phyloP scores from a whole-genome alignment of 2,797 vertebrate species.

The Psittacula echo region DNA sequence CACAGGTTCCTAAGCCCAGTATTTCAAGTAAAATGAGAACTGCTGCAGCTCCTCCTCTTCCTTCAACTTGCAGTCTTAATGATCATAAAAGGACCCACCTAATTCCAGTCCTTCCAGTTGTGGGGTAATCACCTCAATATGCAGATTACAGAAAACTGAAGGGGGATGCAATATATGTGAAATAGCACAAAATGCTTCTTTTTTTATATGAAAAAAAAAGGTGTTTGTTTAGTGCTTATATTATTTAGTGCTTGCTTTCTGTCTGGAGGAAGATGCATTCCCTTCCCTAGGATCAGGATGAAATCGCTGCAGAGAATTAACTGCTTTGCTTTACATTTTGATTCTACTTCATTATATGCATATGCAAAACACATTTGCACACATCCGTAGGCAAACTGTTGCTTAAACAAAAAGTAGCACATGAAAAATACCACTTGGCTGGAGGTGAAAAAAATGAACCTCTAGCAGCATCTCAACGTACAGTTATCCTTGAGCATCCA shows the following conservation, averaged over 20 bases:
- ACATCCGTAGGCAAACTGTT: background rate
- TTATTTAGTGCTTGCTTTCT: background rate
- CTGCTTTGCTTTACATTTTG: background rate
- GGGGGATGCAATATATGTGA: background rate
- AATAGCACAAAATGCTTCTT: background rate
- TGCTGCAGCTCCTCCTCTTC: constrained; percentile 46
- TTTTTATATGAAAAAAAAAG: background rate
- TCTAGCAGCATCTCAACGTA: background rate
- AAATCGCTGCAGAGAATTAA: background rate
- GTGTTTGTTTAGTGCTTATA: background rate
- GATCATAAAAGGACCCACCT: constrained; percentile 24
- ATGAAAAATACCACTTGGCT: background rate
- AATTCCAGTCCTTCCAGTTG: constrained; percentile 57
- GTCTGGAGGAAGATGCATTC: background rate
- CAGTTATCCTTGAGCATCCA: background rate
- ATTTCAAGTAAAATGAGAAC: constrained; percentile 37
- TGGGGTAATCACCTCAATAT: constrained; percentile 15
- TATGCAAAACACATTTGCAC: background rate
- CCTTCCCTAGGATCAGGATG: background rate
- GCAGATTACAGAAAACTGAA: constrained; percentile 1
- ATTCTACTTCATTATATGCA: background rate
- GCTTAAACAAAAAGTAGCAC: background rate
- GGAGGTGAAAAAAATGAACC: background rate
- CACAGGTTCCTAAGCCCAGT: background rate
- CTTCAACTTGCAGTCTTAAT: constrained; percentile 13